These are phyloP conservation scores for Anoura caudifer DNA, from an alignment of 2,113 vertebrate species.

Conservation along the genomic window DNA sequence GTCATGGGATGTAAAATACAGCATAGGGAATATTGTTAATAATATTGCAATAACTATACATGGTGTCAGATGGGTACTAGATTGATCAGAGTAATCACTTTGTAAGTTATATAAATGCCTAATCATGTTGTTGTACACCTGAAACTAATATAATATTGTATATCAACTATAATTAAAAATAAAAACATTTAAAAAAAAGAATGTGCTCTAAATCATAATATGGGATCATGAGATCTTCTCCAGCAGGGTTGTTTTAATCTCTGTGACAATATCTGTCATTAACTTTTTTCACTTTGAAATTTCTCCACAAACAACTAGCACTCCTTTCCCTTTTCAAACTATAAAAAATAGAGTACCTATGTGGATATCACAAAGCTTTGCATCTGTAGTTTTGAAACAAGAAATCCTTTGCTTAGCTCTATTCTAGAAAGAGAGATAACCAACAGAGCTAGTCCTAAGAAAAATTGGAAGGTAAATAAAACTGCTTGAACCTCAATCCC, in stretches of 20 bases:
- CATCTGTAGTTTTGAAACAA: background rate
- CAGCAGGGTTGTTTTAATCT: background rate
- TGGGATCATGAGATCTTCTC: background rate
- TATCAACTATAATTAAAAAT: background rate
- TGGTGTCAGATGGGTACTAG: background rate
- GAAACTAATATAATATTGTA: background rate
- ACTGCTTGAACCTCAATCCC: background rate
- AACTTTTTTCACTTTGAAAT: background rate
- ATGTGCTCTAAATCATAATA: background rate
- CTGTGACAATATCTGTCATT: background rate
- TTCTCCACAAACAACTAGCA: background rate
- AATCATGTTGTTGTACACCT: background rate
- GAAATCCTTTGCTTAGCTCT: background rate
- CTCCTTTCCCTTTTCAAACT: background rate
- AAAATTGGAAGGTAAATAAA: background rate
- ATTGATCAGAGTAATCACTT: background rate
- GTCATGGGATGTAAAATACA: background rate
- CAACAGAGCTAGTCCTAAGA: background rate
- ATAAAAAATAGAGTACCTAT: background rate
- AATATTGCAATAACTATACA: background rate
- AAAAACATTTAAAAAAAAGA: background rate
- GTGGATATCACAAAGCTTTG: background rate
- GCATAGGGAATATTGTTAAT: background rate
- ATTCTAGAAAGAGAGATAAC: background rate
- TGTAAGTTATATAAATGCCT: background rate